These are phyloP conservation scores for Pempheris klunzingeri DNA, from an alignment of 2,797 vertebrate species.

Conservation along the genomic window DNA sequence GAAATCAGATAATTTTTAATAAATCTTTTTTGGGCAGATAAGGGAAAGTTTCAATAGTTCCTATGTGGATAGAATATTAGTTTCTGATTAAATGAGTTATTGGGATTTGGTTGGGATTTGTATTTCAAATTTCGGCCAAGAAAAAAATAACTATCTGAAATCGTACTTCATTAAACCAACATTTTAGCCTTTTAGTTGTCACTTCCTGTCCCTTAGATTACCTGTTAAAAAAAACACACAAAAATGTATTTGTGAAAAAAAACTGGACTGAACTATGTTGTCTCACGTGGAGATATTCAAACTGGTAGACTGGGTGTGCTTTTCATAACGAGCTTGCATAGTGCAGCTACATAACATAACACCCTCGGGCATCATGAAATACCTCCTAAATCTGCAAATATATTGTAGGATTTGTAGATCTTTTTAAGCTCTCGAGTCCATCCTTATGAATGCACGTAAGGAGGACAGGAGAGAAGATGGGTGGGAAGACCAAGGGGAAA, in stretches of 20 bases:
- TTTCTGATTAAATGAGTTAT: no score
- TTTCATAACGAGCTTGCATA: neutral
- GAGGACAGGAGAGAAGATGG: neutral
- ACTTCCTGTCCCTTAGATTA: neutral
- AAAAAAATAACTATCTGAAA: no score
- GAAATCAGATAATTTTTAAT: neutral
- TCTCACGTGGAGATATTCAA: neutral
- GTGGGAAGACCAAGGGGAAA: constrained; percentile 41
- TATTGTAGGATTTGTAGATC: neutral
- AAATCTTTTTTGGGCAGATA: neutral
- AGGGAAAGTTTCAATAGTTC: neutral
- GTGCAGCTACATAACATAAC: neutral
- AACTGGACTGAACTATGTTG: neutral
- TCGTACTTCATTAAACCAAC: no score
- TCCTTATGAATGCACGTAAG: neutral
- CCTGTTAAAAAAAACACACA: neutral
- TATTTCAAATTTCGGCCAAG: no score
- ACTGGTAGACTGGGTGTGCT: neutral
- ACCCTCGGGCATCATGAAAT: neutral
- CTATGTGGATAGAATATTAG: neutral
- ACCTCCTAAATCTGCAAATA: neutral
- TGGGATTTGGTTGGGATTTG: no score
- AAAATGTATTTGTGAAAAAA: neutral
- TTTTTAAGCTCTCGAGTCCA: neutral
- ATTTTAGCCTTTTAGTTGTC: neutral